Conservation (phyloP, 2,888 invertebrate genomes). For the Empis livida region DNA sequence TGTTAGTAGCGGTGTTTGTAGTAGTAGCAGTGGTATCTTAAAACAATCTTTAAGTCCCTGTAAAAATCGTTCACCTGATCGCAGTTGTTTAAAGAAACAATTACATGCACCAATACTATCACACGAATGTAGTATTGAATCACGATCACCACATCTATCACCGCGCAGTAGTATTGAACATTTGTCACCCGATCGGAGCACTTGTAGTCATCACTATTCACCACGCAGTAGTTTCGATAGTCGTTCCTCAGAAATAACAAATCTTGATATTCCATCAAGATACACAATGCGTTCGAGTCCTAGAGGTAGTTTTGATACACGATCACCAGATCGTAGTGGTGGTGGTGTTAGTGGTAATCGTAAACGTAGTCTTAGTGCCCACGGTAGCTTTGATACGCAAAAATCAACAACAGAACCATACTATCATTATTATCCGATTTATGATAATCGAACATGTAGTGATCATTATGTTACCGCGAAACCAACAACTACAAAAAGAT, state of each 20-base stretch:
- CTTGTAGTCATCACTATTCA: constrained; percentile 27
- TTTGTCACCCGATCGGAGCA: constrained; percentile 29
- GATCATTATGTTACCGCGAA: constrained; percentile 31
- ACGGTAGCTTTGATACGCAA: constrained; percentile 31
- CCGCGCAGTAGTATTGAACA: constrained; percentile 33
- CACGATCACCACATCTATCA: constrained; percentile 31
- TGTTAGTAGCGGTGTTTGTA: not conserved
- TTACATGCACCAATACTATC: constrained; percentile 15
- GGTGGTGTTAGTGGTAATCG: constrained; percentile 19
- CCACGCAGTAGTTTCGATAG: constrained; percentile 34
- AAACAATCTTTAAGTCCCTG: constrained; percentile 30
- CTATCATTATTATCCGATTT: constrained; percentile 34
- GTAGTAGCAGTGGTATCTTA: constrained; percentile 22
- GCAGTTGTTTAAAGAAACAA: constrained; percentile 31
- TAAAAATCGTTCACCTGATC: constrained; percentile 33
- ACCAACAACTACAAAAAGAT: constrained; percentile 18
- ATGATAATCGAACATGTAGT: constrained; percentile 32
- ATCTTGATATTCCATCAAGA: constrained; percentile 25
- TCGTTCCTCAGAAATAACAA: constrained; percentile 28
- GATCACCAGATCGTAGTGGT: constrained; percentile 21
- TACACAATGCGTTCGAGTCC: constrained; percentile 20
- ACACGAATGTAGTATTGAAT: constrained; percentile 30
- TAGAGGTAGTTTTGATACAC: constrained; percentile 25
- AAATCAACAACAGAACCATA: constrained; percentile 22
- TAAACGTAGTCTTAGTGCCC: constrained; percentile 34